Percentiles rank a stretch among this genome's conserved stretches.
phyloP scores from a whole-genome alignment of 2,797 vertebrate species.

The Pangasius mekongensis region DNA sequence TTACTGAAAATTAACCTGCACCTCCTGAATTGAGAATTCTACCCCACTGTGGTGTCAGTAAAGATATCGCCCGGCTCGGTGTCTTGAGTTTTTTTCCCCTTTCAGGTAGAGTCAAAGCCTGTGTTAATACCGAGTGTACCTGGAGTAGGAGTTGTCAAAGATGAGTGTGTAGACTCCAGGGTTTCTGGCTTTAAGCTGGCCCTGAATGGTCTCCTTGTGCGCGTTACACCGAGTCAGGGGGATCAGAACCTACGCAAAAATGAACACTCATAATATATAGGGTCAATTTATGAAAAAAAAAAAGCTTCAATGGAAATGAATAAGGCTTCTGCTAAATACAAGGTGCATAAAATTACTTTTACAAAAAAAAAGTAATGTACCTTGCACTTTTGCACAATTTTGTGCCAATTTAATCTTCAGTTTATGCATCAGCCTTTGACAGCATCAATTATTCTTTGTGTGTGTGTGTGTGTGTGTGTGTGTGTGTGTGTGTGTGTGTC shows the following conservation, averaged over 20 bases:
- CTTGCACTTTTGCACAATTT: neutral
- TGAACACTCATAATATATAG: neutral
- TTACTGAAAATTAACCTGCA: neutral
- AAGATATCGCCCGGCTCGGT: neutral
- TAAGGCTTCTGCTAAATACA: neutral
- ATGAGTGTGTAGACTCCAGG: conserved; percentile 88
- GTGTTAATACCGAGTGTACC: conserved; percentile 69
- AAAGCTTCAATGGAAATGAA: neutral
- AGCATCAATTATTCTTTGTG: neutral
- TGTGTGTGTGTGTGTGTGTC: conserved; percentile 9
- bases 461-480: neutral
- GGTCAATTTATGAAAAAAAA: conserved; percentile 59
- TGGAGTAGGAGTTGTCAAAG: conserved; percentile 97
- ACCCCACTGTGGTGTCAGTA: neutral
- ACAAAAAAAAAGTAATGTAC: neutral
- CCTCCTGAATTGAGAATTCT: neutral
- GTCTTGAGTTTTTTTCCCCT: neutral
- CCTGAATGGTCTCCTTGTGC: conserved; percentile 90
- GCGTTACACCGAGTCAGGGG: conserved; percentile 91
- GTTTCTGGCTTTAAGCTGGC: conserved; percentile 87
- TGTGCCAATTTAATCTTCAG: neutral
- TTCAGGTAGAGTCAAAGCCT: neutral
- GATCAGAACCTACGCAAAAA: conserved; percentile 85
- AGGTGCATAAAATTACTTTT: neutral
- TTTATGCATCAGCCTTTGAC: neutral